Evolutionary conservation across 2,113 vertebrate species (phyloP), one percentile per base, ranked within the genome.

Genomic region (Coracopsis vasa): DNA sequence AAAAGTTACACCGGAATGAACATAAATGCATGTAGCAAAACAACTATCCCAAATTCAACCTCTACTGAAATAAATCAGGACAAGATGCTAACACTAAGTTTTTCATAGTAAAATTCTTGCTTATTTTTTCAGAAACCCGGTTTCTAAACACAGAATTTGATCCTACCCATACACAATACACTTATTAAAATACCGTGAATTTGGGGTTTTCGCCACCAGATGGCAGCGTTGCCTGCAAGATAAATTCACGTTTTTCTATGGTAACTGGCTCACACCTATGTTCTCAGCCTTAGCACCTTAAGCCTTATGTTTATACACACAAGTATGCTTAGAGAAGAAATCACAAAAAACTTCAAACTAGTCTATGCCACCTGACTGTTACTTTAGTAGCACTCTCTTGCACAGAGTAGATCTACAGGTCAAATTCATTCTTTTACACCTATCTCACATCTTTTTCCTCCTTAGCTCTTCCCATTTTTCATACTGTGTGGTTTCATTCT

Each of bases 141-240:
- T 14, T 67, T 39, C 56, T 67, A 44, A 81, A 69, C 7, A 31
- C 51, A 69, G 14, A 66, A 69, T 69, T 67, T 35, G 18, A 77
- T 48, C 37, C 47, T 37, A 13, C 0, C 16, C 4, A 45, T 3
- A 10, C 27, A 42, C 23, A 19, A 10, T 5, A 37, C 1, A 5
- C 13, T 48, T 6, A 45, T 4, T 19, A 51, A 44, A 69, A 42
- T 3, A 20, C 7, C 3, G 33, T 7, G 10, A 67, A 58, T n/a
- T 83, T 47, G 44, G 16, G 24, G 1, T 67, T 95, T 78, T 39
- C 33, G 85, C 98, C 98, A 96, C 95, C 84, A 98, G 98, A 92
- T 98, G 98, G 98, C 98, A 97, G 94, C 77, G 66, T 82, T 96
- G 96, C 6, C 95, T 73, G 51, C 66, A 80, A 93, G 35, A 54